A percentile compares a stretch with the other conserved stretches of the same genome.
Conservation (phyloP, 2,113 vertebrate species). For the Mungos mungo region DNA sequence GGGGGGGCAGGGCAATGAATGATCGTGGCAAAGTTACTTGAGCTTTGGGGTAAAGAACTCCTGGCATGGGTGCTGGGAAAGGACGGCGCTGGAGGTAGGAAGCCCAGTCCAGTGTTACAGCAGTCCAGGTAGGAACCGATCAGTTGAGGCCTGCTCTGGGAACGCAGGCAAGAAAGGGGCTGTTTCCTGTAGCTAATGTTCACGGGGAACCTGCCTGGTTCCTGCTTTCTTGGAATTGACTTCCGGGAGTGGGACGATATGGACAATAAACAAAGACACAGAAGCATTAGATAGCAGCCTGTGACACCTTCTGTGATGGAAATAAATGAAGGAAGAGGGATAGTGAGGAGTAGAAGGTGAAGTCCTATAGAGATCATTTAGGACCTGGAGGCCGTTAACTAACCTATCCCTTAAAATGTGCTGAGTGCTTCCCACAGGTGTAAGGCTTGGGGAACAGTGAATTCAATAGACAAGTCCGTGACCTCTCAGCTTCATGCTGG, state of each 20-base stretch:
- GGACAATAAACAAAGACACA: background rate
- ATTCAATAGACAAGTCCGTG: background rate
- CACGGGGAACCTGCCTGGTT: background rate
- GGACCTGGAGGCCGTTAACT: background rate
- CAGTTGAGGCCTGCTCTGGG: background rate
- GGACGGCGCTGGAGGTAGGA: background rate
- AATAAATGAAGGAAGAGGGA: background rate
- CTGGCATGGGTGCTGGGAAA: background rate
- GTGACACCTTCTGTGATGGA: background rate
- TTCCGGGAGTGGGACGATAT: background rate
- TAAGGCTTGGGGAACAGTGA: background rate
- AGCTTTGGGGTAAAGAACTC: background rate
- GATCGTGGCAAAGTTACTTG: background rate
- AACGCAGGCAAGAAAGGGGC: background rate
- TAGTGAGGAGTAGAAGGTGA: background rate
- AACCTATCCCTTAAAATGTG: background rate
- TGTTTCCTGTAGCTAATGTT: background rate
- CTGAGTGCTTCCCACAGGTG: background rate
- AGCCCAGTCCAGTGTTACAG: background rate
- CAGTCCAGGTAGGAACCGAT: background rate
- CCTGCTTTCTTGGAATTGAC: background rate
- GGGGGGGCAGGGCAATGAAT: background rate
- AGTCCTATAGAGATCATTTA: background rate
- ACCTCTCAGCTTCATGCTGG: background rate
- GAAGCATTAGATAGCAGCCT: background rate